Evolutionary conservation across 2,888 invertebrate genomes (phyloP), one percentile per base, ranked within the genome.

Genomic region (Sesia bembeciformis): DNA sequence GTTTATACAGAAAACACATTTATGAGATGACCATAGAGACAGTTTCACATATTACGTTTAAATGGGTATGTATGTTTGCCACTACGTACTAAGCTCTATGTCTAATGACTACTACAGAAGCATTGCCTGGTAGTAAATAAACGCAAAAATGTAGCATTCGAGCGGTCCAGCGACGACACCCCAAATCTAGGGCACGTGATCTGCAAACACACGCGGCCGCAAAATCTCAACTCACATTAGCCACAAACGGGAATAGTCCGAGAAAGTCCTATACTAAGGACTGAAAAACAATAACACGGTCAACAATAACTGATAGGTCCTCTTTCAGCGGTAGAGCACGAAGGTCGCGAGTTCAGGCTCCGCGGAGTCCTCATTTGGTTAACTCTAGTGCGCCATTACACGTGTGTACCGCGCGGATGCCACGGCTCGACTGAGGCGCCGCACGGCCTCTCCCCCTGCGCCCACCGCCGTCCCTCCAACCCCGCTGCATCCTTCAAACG

Each of bases 181-280:
- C 81, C 67, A 70, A 77, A 85, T 81, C 66, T 83, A 78, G 86
- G 87, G 82, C 87, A 84, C 81, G 84, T 85, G 85, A 77, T 70
- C 72, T 62, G 76, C 76, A 74, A 72, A 66, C 71, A 66, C 78
- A 72, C 74, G 78, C 74, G 69, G 71, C 70, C 67, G 72, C 69
- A 64, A 68, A 67, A 76, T 76, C 68, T 79, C 61, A 80, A 88
- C 87, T 87, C 85, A 88, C 87, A 86, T 88, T 76, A 76, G 80
- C 78, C 84, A 80, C 83, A 70, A 79, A 81, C 80, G 65, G 78
- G 78, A 66, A 78, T 76, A 83, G 74, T 85, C 82, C 84, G 62
- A 74, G 68, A 70, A 58, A 70, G 74, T 79, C 69, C 40, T 76
- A 72, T 76, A 56, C 74, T 72, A 72, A 65, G 54, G 55, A 67